Conservation (phyloP, 2,797 vertebrate genomes). For the Gymnoscopelus braueri region DNA sequence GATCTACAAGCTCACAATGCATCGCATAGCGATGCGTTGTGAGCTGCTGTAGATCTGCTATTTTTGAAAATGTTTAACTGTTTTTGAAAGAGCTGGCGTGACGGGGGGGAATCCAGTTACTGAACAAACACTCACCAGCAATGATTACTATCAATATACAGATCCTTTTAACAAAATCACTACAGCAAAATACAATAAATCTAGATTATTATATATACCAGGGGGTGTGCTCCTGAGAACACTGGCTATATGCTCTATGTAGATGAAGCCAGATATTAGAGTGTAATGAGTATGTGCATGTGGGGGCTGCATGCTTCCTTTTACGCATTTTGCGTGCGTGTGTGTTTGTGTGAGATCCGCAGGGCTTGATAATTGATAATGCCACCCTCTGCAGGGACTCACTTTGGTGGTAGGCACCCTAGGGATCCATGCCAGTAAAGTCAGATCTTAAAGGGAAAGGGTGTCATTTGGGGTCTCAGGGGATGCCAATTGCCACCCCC, state of each 20-base stretch:
- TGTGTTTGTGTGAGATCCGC: neutral
- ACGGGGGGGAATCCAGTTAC: neutral
- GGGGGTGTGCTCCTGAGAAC: neutral
- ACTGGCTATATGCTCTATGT: neutral
- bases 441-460: no score
- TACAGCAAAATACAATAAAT: no score
- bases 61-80: neutral
- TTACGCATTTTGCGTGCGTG: neutral
- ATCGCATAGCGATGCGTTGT: no score
- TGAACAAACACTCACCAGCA: neutral
- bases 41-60: neutral
- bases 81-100: conserved; percentile 2
- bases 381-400: conserved; percentile 7
- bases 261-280: neutral
- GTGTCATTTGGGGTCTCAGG: no score
- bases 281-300: neutral
- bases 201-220: no score
- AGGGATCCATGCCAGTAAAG: neutral
- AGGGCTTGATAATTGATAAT: conserved; percentile 2
- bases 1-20: no score
- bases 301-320: neutral
- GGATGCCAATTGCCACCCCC: no score
- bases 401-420: neutral
- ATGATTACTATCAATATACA: no score
- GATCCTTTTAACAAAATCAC: no score